Conservation (phyloP, 2,113 vertebrate species). For the Semicossyphus pulcher region DNA sequence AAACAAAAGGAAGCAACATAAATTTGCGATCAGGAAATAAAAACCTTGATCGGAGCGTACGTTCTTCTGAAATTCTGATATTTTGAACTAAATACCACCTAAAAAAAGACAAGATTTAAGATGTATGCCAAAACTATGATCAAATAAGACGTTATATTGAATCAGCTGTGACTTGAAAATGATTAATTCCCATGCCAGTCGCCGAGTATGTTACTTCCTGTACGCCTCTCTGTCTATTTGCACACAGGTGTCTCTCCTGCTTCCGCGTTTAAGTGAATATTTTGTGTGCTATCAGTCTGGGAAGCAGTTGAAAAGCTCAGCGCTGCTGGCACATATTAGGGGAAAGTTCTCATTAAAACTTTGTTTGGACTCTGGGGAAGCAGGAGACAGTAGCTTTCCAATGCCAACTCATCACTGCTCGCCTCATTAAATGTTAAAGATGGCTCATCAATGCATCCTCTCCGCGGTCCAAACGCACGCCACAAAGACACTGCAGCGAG, state of each 20-base stretch:
- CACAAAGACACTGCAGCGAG: constrained; percentile 58
- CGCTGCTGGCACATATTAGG: constrained; percentile 69
- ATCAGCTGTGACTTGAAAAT: too few species aligned
- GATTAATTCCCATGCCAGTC: not conserved
- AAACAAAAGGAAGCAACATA: not conserved
- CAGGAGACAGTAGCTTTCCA: constrained; percentile 64
- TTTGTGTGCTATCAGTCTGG: constrained; percentile 49
- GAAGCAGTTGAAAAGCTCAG: constrained; percentile 70
- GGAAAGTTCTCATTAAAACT: constrained; percentile 81
- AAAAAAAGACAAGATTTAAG: too few species aligned
- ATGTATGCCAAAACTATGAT: too few species aligned
- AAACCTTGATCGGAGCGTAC: too few species aligned
- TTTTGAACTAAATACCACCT: too few species aligned
- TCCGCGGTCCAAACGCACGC: constrained; percentile 53
- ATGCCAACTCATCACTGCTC: constrained; percentile 74
- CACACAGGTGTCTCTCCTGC: constrained; percentile 20
- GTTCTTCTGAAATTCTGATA: too few species aligned
- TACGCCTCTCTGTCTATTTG: constrained; percentile 17
- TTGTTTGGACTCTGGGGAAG: constrained; percentile 70
- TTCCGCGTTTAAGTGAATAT: constrained; percentile 6
- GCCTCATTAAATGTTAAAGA: constrained; percentile 79
- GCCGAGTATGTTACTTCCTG: not conserved
- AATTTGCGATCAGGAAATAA: too few species aligned
- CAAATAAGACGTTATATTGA: too few species aligned
- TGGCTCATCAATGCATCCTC: constrained; percentile 71